A percentile compares a stretch with the other conserved stretches of the same genome.
phyloP scores from a whole-genome alignment of 2,797 vertebrate species.

The Falco peregrinus region DNA sequence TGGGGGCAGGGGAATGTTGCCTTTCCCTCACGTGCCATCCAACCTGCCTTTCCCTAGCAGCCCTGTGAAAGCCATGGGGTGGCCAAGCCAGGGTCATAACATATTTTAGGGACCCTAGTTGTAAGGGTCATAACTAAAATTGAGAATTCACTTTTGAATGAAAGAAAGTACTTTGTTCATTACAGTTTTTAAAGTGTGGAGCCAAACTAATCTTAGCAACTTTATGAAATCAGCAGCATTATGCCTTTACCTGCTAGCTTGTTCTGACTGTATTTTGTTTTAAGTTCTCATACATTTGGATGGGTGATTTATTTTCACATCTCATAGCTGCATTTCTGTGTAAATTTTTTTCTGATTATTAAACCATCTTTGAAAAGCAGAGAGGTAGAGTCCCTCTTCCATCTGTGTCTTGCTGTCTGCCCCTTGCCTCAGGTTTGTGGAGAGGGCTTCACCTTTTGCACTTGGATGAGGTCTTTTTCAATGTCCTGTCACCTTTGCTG shows the following conservation, averaged over 20 bases:
- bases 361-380: background rate
- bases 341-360: background rate
- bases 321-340: background rate
- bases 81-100: background rate
- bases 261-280: background rate
- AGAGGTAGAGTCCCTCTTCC: background rate
- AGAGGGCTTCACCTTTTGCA: background rate
- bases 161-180: background rate
- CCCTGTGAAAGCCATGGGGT: background rate
- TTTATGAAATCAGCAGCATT: background rate
- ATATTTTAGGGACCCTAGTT: background rate
- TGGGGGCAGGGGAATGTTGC: accelerated
- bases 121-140: background rate
- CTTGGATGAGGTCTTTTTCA: background rate
- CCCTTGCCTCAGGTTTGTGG: background rate
- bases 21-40: background rate
- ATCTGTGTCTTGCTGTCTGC: accelerated
- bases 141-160: background rate
- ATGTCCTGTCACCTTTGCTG: accelerated
- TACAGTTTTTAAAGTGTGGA: background rate
- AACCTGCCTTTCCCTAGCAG: background rate
- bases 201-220: background rate
- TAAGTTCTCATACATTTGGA: accelerated
- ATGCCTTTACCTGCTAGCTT: accelerated
- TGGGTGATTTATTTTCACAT: background rate